Conservation (phyloP, 2,113 vertebrate genomes). For the Polyodon spathula region DNA sequence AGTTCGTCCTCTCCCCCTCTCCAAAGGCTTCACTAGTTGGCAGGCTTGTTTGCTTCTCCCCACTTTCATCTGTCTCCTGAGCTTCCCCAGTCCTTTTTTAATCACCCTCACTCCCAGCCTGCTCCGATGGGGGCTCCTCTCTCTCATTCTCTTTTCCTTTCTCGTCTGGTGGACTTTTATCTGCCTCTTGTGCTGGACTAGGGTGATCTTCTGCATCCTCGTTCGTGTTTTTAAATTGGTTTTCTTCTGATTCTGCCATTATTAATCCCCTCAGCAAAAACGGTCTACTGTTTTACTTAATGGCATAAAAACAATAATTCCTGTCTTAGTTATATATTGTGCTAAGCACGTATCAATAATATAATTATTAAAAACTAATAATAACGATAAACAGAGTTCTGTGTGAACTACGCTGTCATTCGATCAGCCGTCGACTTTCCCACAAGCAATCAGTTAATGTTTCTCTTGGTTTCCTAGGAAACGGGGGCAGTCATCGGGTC, state of each 20-base stretch:
- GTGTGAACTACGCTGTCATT: too few species aligned
- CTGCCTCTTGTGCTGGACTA: background rate
- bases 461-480: conserved; percentile 46
- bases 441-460: conserved; percentile 22
- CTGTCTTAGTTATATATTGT: too few species aligned
- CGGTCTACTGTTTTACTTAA: too few species aligned
- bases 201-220: background rate
- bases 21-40: conserved; percentile 3
- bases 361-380: too few species aligned
- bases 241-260: conserved; percentile 1
- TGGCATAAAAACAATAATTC: too few species aligned
- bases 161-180: conserved; percentile 1
- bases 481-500: conserved; percentile 42
- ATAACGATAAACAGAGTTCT: too few species aligned
- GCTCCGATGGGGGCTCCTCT: background rate
- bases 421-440: background rate
- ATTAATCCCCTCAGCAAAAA: too few species aligned
- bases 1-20: conserved; percentile 8
- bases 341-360: too few species aligned
- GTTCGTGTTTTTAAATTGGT: conserved; percentile 2
- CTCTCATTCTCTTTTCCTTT: background rate
- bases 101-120: conserved; percentile 7
- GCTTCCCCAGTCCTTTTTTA: background rate
- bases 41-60: background rate
- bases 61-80: fast-evolving